phyloP scores from a whole-genome alignment of 2,113 vertebrate genomes.

The Spheniscus mendiculus region DNA sequence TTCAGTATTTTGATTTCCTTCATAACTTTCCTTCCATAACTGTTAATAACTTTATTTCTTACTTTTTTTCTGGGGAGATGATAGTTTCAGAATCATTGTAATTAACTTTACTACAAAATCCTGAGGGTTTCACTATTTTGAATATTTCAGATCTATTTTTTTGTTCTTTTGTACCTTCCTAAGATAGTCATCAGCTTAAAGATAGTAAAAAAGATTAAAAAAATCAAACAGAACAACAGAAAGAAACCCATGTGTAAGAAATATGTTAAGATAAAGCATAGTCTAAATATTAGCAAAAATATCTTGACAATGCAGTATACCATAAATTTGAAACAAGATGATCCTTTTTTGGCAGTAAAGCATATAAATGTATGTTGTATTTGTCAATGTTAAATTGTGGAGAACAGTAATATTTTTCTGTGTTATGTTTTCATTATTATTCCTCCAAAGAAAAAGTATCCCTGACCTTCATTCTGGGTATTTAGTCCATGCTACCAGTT shows the following conservation, averaged over 20 bases:
- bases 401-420: not conserved
- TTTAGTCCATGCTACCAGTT: not conserved
- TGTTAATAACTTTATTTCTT: not conserved
- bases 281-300: not conserved
- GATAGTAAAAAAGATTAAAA: not conserved
- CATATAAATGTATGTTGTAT: not conserved
- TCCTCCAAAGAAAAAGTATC: not conserved
- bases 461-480: not conserved
- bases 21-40: not conserved
- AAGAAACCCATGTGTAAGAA: not conserved
- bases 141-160: not conserved
- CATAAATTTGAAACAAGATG: not conserved
- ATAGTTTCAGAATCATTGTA: not conserved
- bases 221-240: not conserved
- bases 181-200: not conserved
- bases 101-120: not conserved
- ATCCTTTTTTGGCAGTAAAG: not conserved
- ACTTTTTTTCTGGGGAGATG: not conserved
- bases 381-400: not conserved
- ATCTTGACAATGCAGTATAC: not conserved
- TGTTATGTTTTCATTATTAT: not conserved
- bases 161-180: not conserved
- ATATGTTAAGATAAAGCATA: not conserved
- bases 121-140: not conserved
- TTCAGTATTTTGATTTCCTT: not conserved